Base-by-base conservation (phyloP, 2,888 invertebrate species). In the Pollenia amentaria region DNA sequence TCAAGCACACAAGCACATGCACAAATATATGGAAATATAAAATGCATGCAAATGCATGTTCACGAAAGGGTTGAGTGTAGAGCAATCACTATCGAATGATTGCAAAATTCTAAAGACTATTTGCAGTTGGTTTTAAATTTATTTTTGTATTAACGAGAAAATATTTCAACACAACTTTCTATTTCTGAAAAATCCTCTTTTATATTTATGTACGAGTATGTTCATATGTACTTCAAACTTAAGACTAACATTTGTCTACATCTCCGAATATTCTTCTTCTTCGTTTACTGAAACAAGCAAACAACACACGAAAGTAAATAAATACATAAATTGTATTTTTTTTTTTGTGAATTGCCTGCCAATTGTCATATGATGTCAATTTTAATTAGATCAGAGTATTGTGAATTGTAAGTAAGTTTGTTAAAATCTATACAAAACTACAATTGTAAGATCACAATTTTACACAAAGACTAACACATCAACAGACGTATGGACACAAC, bases 371-470 rank as follows among this genome's bases (percentile, higher is more conserved):
- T 70, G 84, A 84, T 85, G 85, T 88, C 84, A 85, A 84, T 84
- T 81, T 84, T 84, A 88, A 88, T 88, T 88, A 85, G 80, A 88
- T 81, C 69, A 44, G 85, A 70, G 84, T 21, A 81, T 85, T 85
- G 76, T 44, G 72, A 60, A 44, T 67, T 87, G 76, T 51, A 80
- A 46, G 48, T 73, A 48, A 16, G 48, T 84, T 77, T 77, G 77
- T 12, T 62, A 77, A 70, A 29, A 72, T 40, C 60, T 9, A 67
- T 51, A 70, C 70, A 67, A 14, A 46, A 14, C 46, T 42, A 42
- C 65, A 64, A 76, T n/a, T 53, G 65, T 57, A 42, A 55, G 65
- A 46, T 72, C 44, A 65, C 48, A 73, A 51, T 69, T 29, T n/a
- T 16, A 51, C 48, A 75, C 46, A 73, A 44, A 16, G 38, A 38